Percentiles rank a stretch among this genome's conserved stretches.
Evolutionary conservation across 2,888 invertebrate species (phyloP).

Genomic region (Tenthredo distinguenda): DNA sequence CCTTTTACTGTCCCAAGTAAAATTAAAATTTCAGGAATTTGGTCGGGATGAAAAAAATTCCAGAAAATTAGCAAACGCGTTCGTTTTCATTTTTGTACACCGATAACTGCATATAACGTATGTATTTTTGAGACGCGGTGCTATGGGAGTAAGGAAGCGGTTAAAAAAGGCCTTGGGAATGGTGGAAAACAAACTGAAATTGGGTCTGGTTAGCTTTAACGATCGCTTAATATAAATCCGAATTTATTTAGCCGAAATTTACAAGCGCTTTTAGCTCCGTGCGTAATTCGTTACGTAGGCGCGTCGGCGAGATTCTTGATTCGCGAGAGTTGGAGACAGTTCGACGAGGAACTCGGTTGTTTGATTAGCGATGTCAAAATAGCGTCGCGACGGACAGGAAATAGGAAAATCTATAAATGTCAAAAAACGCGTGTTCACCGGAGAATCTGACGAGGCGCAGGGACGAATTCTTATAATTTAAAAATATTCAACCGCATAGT

Average conservation of each 20-base stretch:
- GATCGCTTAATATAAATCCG: conserved; percentile 5
- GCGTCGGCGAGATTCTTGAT: neutral
- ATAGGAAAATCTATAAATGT: conserved; percentile 49
- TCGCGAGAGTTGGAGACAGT: conserved; percentile 5
- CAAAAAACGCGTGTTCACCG: neutral
- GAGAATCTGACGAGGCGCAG: neutral
- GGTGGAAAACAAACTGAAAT: neutral
- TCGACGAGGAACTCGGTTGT: neutral
- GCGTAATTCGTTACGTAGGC: neutral
- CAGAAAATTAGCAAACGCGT: neutral
- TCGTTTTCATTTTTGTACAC: neutral
- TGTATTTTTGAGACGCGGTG: neutral
- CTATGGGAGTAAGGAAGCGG: neutral
- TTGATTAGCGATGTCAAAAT: conserved; percentile 29
- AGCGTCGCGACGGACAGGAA: conserved; percentile 47
- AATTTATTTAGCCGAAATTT: conserved; percentile 11
- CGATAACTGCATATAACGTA: neutral
- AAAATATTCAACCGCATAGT: conserved; percentile 5
- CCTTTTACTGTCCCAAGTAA: neutral
- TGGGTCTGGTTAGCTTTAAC: conserved; percentile 14
- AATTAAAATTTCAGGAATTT: neutral
- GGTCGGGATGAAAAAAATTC: neutral
- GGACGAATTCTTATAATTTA: neutral
- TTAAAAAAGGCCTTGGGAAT: neutral
- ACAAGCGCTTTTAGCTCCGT: neutral